Evolutionary conservation across 1,140 invertebrate species (phyloP), one percentile per base, ranked within the genome.

Genomic region (Cylas formicarius): DNA sequence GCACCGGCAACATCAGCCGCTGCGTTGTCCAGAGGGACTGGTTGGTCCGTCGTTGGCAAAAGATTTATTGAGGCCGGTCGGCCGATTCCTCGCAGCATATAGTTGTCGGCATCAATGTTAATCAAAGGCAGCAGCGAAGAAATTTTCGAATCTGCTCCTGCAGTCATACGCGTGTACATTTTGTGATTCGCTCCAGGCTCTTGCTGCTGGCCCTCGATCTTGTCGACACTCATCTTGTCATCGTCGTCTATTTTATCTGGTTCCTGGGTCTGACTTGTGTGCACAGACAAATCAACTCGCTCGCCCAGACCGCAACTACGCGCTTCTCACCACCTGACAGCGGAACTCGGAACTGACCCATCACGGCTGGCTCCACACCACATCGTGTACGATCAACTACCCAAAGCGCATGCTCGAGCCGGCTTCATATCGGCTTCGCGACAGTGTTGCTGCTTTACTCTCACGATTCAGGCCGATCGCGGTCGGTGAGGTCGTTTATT

Each of bases 81-180:
- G 45, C 56, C 50, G 11, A 66, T 56, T 47, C 56, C 61, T 9
- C 73, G 66, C 8, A 77, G 65, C 76, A 78, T 78, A 60, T 79
- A 79, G 62, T 79, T 79, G 51, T 78, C 73, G 31, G 73, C 67
- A 60, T 78, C 76, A 29, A 77, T 71, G 50, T 57, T 59, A 32
- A 65, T 54, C 23, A 57, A 32, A 27, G 57, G 50, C 41, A 52
- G 29, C 23, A 56, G 34, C 32, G 44, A 19, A 24, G 46, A 50
- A 32, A 39, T 48, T 41, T 53, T 56, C 14, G 36, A 33, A 17
- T 54, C 54, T 22, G 44, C 24, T 44, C 38, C 21, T 20, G 36
- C 45, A 35, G 28, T 54, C 49, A 54, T 31, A 8, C 53, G 51
- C 18, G 47, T 44, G 27, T 48, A 53, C 56, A 58, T 56, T 45